Conservation (phyloP, 2,113 vertebrate genomes). For the Catharus bicknelli region DNA sequence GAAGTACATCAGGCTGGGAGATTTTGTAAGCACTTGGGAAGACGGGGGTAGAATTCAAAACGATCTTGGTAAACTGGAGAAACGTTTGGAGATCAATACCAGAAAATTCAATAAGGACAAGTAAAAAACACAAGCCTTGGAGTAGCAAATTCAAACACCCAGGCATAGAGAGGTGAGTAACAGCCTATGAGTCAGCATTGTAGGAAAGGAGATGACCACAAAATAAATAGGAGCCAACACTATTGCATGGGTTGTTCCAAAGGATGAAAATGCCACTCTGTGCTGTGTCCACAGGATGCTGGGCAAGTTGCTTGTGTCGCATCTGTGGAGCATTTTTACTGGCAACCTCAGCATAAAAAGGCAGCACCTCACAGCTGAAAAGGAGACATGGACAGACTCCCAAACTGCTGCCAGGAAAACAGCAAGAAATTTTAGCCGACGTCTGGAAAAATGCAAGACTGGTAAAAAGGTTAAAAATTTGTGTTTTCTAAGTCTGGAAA, state of each 20-base stretch:
- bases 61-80: background rate
- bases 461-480: background rate
- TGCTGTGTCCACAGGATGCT: background rate
- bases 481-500: background rate
- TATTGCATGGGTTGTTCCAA: background rate
- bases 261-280: background rate
- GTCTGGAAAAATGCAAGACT: background rate
- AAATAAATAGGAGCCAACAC: background rate
- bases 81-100: constrained; percentile 7
- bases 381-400: background rate
- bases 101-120: background rate
- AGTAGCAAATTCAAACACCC: background rate
- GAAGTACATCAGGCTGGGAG: background rate
- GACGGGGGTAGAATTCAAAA: background rate
- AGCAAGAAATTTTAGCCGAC: background rate
- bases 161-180: background rate
- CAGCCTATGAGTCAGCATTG: background rate
- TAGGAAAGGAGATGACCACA: background rate
- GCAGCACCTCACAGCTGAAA: background rate
- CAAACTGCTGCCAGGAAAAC: background rate
- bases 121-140: background rate
- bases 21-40: background rate
- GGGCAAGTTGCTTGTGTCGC: rapidly evolving
- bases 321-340: background rate
- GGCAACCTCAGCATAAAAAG: background rate